These are phyloP conservation scores for Fragum sueziense DNA, from an alignment of 2,888 invertebrate genomes.

Conservation along the genomic window DNA sequence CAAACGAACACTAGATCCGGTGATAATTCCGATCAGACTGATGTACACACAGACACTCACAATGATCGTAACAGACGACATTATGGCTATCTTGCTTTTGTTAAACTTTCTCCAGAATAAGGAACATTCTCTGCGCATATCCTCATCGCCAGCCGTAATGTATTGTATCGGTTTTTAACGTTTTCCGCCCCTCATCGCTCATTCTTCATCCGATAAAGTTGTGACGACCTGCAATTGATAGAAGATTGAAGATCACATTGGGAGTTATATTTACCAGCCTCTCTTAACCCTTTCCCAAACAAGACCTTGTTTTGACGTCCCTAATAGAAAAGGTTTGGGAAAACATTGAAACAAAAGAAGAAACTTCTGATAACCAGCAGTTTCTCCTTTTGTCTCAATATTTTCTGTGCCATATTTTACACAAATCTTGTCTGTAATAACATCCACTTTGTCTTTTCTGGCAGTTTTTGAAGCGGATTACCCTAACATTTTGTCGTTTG, in stretches of 20 bases:
- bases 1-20: constrained; percentile 15
- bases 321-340: no score
- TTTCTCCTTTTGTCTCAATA: no score
- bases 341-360: no score
- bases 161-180: not conserved
- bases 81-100: constrained; percentile 38
- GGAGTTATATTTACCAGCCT: no score
- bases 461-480: no score
- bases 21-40: constrained; percentile 20
- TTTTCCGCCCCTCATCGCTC: not conserved
- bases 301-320: no score
- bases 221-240: not conserved
- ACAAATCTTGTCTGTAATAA: no score
- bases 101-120: constrained; percentile 28
- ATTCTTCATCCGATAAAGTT: not conserved
- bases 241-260: not conserved
- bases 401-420: no score
- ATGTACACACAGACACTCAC: constrained; percentile 41
- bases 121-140: constrained; percentile 53
- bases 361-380: no score
- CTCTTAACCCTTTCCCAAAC: no score
- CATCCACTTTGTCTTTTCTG: no score
- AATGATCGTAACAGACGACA: constrained; percentile 45
- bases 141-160: constrained; percentile 38
- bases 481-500: no score